A percentile compares a stretch with the other conserved stretches of the same genome.
These are phyloP conservation scores for Cheiracanthium punctorium DNA, from an alignment of 2,888 invertebrate species.

Conservation along the genomic window DNA sequence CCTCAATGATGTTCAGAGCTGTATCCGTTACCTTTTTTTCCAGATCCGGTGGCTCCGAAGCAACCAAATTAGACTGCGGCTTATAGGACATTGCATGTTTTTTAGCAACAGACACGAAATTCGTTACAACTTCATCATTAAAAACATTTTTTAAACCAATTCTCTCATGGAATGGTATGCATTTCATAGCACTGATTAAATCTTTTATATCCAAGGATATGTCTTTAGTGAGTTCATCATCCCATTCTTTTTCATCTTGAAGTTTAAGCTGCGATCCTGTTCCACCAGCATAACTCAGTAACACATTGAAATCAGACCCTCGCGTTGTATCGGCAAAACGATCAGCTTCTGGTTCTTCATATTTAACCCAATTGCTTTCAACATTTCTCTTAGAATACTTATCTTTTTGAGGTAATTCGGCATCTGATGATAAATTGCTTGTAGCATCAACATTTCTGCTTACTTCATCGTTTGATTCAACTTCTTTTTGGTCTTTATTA, in stretches of 20 bases:
- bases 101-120: constrained; percentile 24
- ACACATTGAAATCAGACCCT: constrained; percentile 51
- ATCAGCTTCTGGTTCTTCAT: constrained; percentile 41
- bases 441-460: not conserved
- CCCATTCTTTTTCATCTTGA: constrained; percentile 63
- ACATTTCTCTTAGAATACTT: constrained; percentile 27
- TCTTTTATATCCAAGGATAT: constrained; percentile 36
- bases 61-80: not conserved
- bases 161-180: constrained; percentile 49
- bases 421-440: not conserved
- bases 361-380: constrained; percentile 46
- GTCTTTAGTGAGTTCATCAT: constrained; percentile 30
- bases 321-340: constrained; percentile 41
- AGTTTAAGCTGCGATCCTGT: constrained; percentile 39
- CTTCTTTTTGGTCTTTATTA: constrained; percentile 23
- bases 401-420: not conserved
- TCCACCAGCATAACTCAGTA: constrained; percentile 49
- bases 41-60: not conserved
- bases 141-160: constrained; percentile 43
- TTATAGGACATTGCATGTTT: not conserved
- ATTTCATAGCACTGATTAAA: constrained; percentile 37
- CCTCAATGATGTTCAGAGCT: constrained; percentile 35
- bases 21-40: not conserved
- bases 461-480: constrained; percentile 4
- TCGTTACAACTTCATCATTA: constrained; percentile 22